These are phyloP conservation scores for Varanus komodoensis DNA, from an alignment of 2,113 vertebrate genomes.

Conservation along the genomic window DNA sequence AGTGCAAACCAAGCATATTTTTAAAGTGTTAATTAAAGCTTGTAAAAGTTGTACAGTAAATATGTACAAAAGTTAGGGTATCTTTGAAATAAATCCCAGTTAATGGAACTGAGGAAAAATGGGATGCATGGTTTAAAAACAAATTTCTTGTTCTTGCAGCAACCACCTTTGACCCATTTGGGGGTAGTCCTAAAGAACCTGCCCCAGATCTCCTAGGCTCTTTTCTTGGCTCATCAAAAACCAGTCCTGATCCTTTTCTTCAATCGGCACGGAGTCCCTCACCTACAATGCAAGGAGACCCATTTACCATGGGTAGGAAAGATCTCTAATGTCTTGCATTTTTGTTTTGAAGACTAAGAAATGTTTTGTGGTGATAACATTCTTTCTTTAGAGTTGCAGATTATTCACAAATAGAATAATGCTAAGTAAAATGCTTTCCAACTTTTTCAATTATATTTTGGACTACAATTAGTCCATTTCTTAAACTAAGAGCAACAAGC, in stretches of 20 bases:
- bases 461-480: not conserved
- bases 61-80: not conserved
- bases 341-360: slow-evolving; percentile 20
- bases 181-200: slow-evolving; percentile 84
- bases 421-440: slow-evolving; percentile 27
- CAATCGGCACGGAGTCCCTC: slow-evolving; percentile 92
- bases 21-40: not conserved
- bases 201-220: slow-evolving; percentile 91
- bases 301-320: slow-evolving; percentile 85
- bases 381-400: slow-evolving; percentile 21
- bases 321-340: slow-evolving; percentile 10
- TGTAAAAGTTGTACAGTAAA: not conserved
- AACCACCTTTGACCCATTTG: slow-evolving; percentile 90
- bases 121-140: not conserved
- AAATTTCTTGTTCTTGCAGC: slow-evolving; percentile 68
- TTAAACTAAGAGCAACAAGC: not conserved
- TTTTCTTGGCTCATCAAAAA: slow-evolving; percentile 87
- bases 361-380: not conserved
- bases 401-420: slow-evolving; percentile 20
- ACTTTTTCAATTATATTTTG: not conserved
- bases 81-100: not conserved
- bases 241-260: slow-evolving; percentile 88
- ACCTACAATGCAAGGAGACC: slow-evolving; percentile 85
- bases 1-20: not conserved
- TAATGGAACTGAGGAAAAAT: not conserved